A percentile compares a stretch with the other conserved stretches of the same genome.
Evolutionary conservation across 2,888 invertebrate genomes (phyloP).

Genomic region (Apodemia hepburni): DNA sequence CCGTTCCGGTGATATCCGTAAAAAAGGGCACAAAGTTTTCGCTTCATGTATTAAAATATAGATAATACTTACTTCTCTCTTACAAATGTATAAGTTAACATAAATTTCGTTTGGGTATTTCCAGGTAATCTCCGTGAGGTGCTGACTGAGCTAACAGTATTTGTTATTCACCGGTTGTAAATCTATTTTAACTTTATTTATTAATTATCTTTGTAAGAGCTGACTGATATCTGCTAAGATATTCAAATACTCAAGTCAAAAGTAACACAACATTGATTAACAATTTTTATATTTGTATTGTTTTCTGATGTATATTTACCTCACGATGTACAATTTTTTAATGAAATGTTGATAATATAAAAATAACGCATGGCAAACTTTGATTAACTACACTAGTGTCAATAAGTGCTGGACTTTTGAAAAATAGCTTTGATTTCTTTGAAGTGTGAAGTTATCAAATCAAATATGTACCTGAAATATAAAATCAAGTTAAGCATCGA

Average conservation of each 20-base stretch:
- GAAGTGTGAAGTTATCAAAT: too few relatives aligned
- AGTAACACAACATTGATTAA: neutral
- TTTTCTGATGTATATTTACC: neutral
- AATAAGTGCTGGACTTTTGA: too few relatives aligned
- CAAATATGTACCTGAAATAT: too few relatives aligned
- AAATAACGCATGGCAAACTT: neutral
- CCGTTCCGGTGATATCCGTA: too few relatives aligned
- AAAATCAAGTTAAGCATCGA: too few relatives aligned
- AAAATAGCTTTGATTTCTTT: too few relatives aligned
- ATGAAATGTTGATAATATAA: neutral
- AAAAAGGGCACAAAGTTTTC: too few relatives aligned
- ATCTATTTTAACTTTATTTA: conserved; percentile 19
- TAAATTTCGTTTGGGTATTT: conserved; percentile 9
- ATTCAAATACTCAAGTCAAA: conserved; percentile 11
- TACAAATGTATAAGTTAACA: too few relatives aligned
- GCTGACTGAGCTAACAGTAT: conserved; percentile 55
- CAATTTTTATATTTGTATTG: neutral
- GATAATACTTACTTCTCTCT: too few relatives aligned
- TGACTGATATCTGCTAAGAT: neutral
- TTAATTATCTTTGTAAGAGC: conserved; percentile 9
- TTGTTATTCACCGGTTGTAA: conserved; percentile 32
- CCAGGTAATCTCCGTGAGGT: conserved; percentile 45
- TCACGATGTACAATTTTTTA: conserved; percentile 5
- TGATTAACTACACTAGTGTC: neutral
- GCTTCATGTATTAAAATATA: too few relatives aligned